phyloP scores from a whole-genome alignment of 2,888 invertebrate genomes.

The Stenodema calcarata region DNA sequence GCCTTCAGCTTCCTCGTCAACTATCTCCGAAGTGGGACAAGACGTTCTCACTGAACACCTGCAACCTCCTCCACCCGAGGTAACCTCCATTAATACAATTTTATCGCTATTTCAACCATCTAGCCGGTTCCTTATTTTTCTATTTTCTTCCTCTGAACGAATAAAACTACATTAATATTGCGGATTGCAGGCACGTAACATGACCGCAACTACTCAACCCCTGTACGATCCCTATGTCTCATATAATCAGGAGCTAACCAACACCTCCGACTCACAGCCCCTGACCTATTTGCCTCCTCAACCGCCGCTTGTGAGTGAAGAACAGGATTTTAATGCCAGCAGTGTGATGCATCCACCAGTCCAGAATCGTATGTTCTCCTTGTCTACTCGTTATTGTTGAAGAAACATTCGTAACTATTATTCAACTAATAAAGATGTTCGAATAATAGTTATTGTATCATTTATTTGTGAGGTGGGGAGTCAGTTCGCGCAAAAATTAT shows the following conservation, averaged over 20 bases:
- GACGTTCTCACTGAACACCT: conserved; percentile 2
- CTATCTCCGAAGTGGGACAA: conserved; percentile 52
- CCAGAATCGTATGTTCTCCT: conserved; percentile 22
- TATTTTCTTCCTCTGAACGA: not conserved
- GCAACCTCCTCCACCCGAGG: not conserved
- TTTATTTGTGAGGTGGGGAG: not conserved
- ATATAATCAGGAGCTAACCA: conserved; percentile 44
- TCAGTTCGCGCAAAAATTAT: too few relatives aligned
- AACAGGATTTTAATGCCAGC: conserved; percentile 28
- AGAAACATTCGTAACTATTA: not conserved
- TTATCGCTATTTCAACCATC: not conserved
- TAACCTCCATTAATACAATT: not conserved
- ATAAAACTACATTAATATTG: not conserved
- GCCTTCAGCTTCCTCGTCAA: conserved; percentile 52
- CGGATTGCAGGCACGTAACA: conserved; percentile 37
- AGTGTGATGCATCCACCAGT: conserved; percentile 25
- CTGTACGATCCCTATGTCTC: conserved; percentile 36
- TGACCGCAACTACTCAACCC: conserved; percentile 3
- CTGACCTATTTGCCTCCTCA: conserved; percentile 17
- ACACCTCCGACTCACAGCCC: conserved; percentile 33
- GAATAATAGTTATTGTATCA: not conserved
- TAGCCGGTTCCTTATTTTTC: not conserved
- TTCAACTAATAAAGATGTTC: not conserved
- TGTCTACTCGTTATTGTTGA: not conserved
- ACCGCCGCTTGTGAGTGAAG: conserved; percentile 33